Evolutionary conservation across 2,888 invertebrate genomes (phyloP).

Genomic region (Chrysolina americana): DNA sequence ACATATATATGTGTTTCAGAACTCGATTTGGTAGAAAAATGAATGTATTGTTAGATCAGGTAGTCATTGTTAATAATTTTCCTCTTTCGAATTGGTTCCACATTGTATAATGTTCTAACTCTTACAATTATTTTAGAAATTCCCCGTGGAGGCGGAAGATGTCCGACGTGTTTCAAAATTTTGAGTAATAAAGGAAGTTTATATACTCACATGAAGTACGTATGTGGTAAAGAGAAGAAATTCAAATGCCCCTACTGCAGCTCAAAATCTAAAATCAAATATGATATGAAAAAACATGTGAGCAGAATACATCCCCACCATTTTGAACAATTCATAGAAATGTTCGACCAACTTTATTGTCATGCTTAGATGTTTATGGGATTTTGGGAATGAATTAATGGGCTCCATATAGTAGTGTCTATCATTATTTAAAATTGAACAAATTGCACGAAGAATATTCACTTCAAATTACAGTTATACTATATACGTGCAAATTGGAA

Average conservation of each 20-base stretch:
- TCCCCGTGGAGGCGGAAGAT: slow-evolving; percentile 37
- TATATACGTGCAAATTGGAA: no score
- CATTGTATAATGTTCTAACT: background rate
- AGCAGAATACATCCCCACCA: slow-evolving; percentile 46
- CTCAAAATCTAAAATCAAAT: slow-evolving; percentile 56
- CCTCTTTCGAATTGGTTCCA: no score
- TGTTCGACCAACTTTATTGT: slow-evolving; percentile 37
- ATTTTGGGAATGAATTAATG: background rate
- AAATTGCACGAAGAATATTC: no score
- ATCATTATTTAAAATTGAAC: no score
- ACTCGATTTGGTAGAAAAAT: no score
- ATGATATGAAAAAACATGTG: slow-evolving; percentile 55
- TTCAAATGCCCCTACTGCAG: slow-evolving; percentile 67
- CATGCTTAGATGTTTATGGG: slow-evolving; percentile 6
- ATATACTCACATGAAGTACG: slow-evolving; percentile 46
- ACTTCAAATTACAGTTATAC: no score
- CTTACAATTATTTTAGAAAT: slow-evolving; percentile 26
- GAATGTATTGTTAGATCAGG: no score
- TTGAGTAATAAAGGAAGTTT: slow-evolving; percentile 41
- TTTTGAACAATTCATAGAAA: slow-evolving; percentile 29
- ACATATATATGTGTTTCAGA: no score
- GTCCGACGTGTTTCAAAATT: slow-evolving; percentile 33
- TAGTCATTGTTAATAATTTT: no score
- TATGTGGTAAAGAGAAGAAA: slow-evolving; percentile 63
- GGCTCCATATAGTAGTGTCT: no score